Evolutionary conservation across 2,888 invertebrate genomes (phyloP), one percentile per base, ranked within the genome.

Genomic region (Reticulitermes lucifugus): DNA sequence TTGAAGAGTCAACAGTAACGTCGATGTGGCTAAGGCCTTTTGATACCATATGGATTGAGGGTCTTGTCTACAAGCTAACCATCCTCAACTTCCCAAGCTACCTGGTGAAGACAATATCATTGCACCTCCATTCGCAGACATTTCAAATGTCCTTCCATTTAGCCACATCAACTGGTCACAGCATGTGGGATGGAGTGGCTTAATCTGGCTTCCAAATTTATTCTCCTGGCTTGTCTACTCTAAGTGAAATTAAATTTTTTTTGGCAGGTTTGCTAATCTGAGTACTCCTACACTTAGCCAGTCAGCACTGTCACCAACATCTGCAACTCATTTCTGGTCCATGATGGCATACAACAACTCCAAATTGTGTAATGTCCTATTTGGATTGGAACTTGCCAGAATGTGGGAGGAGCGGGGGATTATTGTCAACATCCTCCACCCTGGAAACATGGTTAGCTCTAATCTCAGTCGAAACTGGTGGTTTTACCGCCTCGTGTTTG

Each of bases 381-480:
- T 97, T 89, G 95, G 96, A 14, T 93, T 95, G 89, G 96, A 96
- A 90, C 91, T 98, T 84, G 94, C 96, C 82, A 92, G 89, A 90
- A 93, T 94, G 88, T 95, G 96, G 94, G 94, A 94, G 86, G 89
- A 90, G 14, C 93, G 94, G 88, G 94, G 94, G 0, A 94, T 98
- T 80, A 93, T 93, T 43, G 95, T 96, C 2, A 97, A 96, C 89
- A 94, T 96, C 3, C 91, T 98, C 12, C 98, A 98, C 91, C 98
- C 98, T 2, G 98, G 98, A 4, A 98, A 98, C 90, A 94, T 99
- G 95, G 96, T 99, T 22, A 95, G 93, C 86, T 94, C 97, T 0
- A 93, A 94, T 87, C 84, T 98, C 12, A 92, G 95, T 79, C 93
- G 96, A 81, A 93, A 97, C 89, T 98, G 97, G 95, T 98, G 98